A percentile compares a stretch with the other conserved stretches of the same genome.
Evolutionary conservation across 2,888 invertebrate genomes (phyloP).

Genomic region (Pemphredon lugubris): DNA sequence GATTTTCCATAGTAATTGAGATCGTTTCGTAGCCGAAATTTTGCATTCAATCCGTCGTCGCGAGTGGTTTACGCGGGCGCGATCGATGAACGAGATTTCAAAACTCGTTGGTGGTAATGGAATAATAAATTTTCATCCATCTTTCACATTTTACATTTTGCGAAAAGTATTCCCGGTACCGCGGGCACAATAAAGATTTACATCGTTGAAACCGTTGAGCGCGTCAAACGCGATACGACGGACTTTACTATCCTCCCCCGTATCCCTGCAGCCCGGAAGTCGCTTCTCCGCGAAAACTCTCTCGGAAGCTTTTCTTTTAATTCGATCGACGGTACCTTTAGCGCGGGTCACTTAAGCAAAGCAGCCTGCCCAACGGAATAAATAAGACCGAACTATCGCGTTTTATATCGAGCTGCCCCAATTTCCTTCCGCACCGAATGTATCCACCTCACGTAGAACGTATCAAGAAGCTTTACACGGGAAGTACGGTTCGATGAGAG

Average conservation of each 20-base stretch:
- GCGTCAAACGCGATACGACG: too few relatives aligned
- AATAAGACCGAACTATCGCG: conserved; percentile 30
- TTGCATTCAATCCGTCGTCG: conserved; percentile 11
- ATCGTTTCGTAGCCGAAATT: background rate
- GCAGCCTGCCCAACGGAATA: conserved; percentile 18
- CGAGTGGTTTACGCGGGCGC: too few relatives aligned
- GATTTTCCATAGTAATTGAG: conserved; percentile 11
- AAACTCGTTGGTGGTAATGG: conserved; percentile 5
- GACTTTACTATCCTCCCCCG: too few relatives aligned
- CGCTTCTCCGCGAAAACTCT: background rate
- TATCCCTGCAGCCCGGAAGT: too few relatives aligned
- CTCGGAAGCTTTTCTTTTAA: too few relatives aligned
- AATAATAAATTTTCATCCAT: conserved; percentile 12
- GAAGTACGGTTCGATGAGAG: conserved; percentile 53
- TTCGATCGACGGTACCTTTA: too few relatives aligned
- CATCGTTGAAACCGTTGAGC: too few relatives aligned
- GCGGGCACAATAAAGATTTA: too few relatives aligned
- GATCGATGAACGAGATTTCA: conserved; percentile 7
- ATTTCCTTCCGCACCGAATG: conserved; percentile 34
- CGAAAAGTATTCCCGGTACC: too few relatives aligned
- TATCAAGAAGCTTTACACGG: conserved; percentile 59
- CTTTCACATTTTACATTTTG: background rate
- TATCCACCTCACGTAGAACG: conserved; percentile 53
- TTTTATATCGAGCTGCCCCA: conserved; percentile 44
- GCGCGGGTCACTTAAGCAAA: too few relatives aligned